Percentiles rank a stretch among this genome's conserved stretches.
phyloP scores from a whole-genome alignment of 2,888 invertebrate genomes.

The Gandaritis pyraliata region DNA sequence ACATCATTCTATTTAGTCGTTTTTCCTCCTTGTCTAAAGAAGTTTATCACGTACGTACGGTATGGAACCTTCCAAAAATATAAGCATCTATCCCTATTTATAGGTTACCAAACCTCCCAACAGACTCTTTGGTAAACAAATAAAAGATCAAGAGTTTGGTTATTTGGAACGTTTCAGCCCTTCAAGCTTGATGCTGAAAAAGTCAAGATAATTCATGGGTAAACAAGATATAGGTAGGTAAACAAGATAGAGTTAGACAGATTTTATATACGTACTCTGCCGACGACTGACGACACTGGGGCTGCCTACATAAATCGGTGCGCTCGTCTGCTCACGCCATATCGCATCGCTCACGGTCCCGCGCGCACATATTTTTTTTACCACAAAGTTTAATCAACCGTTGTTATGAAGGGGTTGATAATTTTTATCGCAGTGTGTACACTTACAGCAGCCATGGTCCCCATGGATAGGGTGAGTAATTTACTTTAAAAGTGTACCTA shows the following conservation, averaged over 20 bases:
- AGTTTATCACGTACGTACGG: too few relatives aligned
- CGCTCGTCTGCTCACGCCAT: slow-evolving; percentile 50
- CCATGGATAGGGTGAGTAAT: slow-evolving; percentile 64
- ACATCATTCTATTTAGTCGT: too few relatives aligned
- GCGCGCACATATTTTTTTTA: slow-evolving; percentile 46
- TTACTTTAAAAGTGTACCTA: background rate
- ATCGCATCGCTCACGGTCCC: slow-evolving; percentile 54
- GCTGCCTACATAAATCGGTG: slow-evolving; percentile 28
- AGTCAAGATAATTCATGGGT: background rate
- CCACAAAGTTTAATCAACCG: slow-evolving; percentile 27
- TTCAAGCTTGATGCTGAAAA: too few relatives aligned
- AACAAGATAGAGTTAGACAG: background rate
- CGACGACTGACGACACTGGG: background rate
- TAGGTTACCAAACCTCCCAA: too few relatives aligned
- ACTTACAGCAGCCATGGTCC: slow-evolving; percentile 61
- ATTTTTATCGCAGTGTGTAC: slow-evolving; percentile 56
- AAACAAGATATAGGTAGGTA: slow-evolving; percentile 2
- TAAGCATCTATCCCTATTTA: too few relatives aligned
- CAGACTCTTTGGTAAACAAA: too few relatives aligned
- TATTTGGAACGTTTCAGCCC: too few relatives aligned
- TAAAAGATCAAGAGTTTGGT: too few relatives aligned
- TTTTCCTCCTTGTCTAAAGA: too few relatives aligned
- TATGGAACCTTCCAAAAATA: too few relatives aligned
- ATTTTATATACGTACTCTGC: slow-evolving; percentile 5
- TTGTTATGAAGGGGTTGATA: slow-evolving; percentile 59